These are phyloP conservation scores for Phaethon lepturus DNA, from an alignment of 2,113 vertebrate species.

Conservation along the genomic window DNA sequence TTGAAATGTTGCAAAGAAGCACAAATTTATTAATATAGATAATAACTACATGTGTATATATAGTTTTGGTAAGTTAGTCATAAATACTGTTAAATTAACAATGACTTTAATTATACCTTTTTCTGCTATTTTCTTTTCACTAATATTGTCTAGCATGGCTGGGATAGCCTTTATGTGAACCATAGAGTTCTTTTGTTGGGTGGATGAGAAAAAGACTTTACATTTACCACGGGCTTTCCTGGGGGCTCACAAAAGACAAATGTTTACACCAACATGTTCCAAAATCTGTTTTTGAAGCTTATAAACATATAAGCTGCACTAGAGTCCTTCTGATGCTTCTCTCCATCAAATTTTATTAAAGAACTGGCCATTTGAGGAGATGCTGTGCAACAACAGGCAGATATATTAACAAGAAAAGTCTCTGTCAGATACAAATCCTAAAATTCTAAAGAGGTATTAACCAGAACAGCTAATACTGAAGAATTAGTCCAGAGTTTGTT, in stretches of 20 bases:
- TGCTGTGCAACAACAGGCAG: fast-evolving
- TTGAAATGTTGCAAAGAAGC: background rate
- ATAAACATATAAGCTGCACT: background rate
- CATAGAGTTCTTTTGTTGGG: background rate
- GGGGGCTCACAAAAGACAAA: background rate
- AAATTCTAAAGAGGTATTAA: background rate
- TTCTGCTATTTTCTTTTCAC: background rate
- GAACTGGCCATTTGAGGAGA: background rate
- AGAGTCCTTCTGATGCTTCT: background rate
- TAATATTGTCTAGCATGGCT: background rate
- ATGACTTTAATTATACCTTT: background rate
- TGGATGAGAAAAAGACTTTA: background rate
- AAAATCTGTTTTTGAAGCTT: background rate
- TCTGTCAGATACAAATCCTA: background rate
- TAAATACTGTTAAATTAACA: background rate
- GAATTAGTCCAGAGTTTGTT: background rate
- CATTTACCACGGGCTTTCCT: background rate
- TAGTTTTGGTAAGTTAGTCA: background rate
- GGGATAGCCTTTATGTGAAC: background rate
- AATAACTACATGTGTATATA: background rate
- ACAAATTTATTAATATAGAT: background rate
- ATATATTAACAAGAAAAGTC: background rate
- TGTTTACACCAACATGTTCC: background rate
- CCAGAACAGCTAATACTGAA: background rate
- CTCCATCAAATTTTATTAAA: background rate